A percentile compares a stretch with the other conserved stretches of the same genome.
These are phyloP conservation scores for Xiphias gladius DNA, from an alignment of 2,113 vertebrate species.

Conservation along the genomic window DNA sequence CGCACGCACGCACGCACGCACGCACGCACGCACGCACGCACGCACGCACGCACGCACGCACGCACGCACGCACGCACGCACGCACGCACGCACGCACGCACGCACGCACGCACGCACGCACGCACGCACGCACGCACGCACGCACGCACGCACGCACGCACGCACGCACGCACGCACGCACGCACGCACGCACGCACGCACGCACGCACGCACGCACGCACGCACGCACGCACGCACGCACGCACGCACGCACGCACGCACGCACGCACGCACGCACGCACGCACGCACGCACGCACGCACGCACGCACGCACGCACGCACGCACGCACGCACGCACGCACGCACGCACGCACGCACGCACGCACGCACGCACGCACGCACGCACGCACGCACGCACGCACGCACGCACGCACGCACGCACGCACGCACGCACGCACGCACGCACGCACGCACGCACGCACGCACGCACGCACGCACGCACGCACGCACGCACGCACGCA, in stretches of 20 bases:
- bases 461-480: conserved; percentile 3
- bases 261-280: conserved; percentile 2
- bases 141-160: conserved; percentile 2
- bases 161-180: conserved; percentile 3
- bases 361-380: conserved; percentile 17
- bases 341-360: conserved; percentile 3
- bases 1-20: conserved; percentile 17
- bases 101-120: conserved; percentile 3
- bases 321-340: conserved; percentile 2
- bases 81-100: conserved; percentile 2
- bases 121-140: conserved; percentile 17
- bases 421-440: conserved; percentile 17
- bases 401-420: conserved; percentile 3
- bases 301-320: conserved; percentile 17
- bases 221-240: conserved; percentile 3
- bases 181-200: conserved; percentile 17
- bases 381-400: conserved; percentile 2
- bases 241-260: conserved; percentile 17
- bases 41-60: conserved; percentile 3
- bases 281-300: conserved; percentile 3
- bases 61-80: conserved; percentile 17
- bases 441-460: conserved; percentile 2
- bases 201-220: conserved; percentile 2
- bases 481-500: conserved; percentile 17
- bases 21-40: conserved; percentile 2